phyloP scores from a whole-genome alignment of 2,888 invertebrate genomes.

The Chrysolina haemoptera region DNA sequence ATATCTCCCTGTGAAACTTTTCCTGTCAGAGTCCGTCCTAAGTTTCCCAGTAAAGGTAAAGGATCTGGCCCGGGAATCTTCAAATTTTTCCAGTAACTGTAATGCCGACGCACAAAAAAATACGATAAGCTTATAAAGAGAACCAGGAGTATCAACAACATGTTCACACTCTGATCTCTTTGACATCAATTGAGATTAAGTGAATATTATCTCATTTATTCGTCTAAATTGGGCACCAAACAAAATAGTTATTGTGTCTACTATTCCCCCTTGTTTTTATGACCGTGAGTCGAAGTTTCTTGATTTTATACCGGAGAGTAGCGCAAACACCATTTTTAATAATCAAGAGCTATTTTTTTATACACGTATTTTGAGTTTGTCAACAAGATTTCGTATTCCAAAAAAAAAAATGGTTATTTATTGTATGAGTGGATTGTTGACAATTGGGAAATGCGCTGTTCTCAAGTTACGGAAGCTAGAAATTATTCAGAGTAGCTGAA shows the following conservation, averaged over 20 bases:
- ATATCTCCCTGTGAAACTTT: constrained; percentile 50
- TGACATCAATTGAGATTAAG: not conserved
- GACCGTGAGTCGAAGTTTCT: no score
- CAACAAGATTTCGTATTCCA: no score
- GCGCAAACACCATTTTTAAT: no score
- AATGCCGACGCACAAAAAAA: constrained; percentile 13
- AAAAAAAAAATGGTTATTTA: no score
- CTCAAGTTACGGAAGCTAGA: no score
- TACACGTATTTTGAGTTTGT: no score
- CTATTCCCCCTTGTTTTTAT: not conserved
- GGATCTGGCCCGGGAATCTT: constrained; percentile 53
- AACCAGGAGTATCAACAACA: constrained; percentile 36
- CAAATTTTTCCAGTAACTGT: constrained; percentile 51
- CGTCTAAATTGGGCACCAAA: not conserved
- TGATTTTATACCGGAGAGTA: no score
- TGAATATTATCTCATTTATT: not conserved
- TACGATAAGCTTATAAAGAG: constrained; percentile 20
- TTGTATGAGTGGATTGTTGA: no score
- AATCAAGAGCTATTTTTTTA: no score
- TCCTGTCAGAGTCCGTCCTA: constrained; percentile 50
- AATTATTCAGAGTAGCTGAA: no score
- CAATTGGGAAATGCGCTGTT: no score
- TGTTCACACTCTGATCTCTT: constrained; percentile 22
- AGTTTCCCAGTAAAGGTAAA: constrained; percentile 54
- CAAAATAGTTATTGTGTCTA: not conserved